Base-by-base conservation (phyloP, 1,140 invertebrate genomes). In the Hyles vespertilio region DNA sequence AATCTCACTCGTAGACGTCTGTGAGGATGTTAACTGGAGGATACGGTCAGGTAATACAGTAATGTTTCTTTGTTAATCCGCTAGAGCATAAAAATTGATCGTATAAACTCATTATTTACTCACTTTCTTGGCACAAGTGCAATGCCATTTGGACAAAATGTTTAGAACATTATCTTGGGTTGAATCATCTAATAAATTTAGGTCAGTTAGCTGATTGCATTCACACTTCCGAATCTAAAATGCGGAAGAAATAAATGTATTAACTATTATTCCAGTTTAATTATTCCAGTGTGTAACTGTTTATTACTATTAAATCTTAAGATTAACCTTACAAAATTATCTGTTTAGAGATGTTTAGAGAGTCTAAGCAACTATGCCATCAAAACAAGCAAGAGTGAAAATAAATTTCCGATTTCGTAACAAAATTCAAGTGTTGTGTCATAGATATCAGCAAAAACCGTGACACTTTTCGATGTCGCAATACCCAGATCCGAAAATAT, bases 71-170 rank as follows among this genome's bases (percentile, higher is more conserved):
- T n/a, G 46, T n/a, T n/a, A 22, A 8, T 2, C 3, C 46, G 46
- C n/a, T 5, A 10, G n/a, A 48, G n/a, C 11, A 11, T 48, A 48
- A 5, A 40, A 40, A 40, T 2, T 22, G 5, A 40, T 8, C 4
- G 8, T 40, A 40, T 43, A 53, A 12, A 43, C 40, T 53, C 0
- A 11, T 56, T 3, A 49, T 52, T 53, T 40, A 47, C 69, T 67
- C 33, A 86, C 86, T 74, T 81, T 86, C 76, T 83, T 87, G 40
- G 80, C 84, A 61, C 86, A 89, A 8, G 53, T 70, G 33, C 86
- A 89, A 59, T 86, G 77, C 86, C 86, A 89, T 71, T 85, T 85
- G 1, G 81, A 78, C 10, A 89, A 64, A 54, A 85, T 82, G 56
- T 84, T 77, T 36, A 86, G 61, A 33, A 89, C 78, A 66, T 86